Base-by-base conservation (phyloP, 2,888 invertebrate species). In the Erynnis tages region DNA sequence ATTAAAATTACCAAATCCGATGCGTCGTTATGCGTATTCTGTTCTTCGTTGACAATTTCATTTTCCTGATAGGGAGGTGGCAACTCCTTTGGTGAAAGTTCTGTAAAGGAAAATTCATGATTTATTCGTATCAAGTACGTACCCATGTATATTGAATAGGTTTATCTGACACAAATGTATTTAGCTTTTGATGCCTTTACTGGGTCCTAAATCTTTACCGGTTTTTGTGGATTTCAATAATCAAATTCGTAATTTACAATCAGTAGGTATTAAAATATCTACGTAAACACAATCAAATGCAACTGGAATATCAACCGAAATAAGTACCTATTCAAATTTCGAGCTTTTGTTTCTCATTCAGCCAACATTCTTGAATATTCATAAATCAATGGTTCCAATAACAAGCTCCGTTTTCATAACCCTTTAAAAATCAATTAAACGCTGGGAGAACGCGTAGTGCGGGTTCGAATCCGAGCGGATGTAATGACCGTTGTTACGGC, bases 51-150 rank as follows among this genome's bases (percentile, higher is more conserved):
- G 55, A 58, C 63, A 54, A 61, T 68, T 59, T 77, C 81, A 65
- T 76, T 79, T 66, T 80, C 83, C 65, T 73, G 72, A 65, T 87
- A 86, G 27, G 87, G 85, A 55, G 87, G 87, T 65, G 87, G 87
- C 60, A 76, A 71, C 53, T 85, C 85, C 69, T 85, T 88, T 59
- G 74, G 67, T 56, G 74, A 69, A 56, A 82, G 72, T 69, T 82
- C 88, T 88, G 83, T 45, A 76, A 79, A 25, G n/a, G n/a, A n/a
- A 7, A 7, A 25, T 21, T 21, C 21, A 21, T 4, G 5, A 5
- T 5, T 21, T 4, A 4, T 21, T 4, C 21, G 5, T 21, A 3
- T 21, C n/a, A 65, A 61, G 65, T 62, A 71, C 69, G n/a, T n/a
- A 30, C 10, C 10, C 2, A 29, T 10, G 4, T 2, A 10, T 29